phyloP scores from a whole-genome alignment of 2,888 invertebrate species.

The Maniola hyperantus region DNA sequence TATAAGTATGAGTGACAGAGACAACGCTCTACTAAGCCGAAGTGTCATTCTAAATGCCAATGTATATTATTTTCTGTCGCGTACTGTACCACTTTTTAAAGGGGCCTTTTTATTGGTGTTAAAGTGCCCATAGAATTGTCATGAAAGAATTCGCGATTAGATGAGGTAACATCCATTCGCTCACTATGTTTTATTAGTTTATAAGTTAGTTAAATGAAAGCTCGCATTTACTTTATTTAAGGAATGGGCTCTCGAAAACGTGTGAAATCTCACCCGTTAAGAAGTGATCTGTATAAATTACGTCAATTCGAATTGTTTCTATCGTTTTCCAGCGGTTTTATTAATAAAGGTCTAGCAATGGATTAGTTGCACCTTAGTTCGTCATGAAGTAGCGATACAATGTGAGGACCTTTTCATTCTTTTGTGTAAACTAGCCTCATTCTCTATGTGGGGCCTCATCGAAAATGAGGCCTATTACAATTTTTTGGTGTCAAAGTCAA shows the following conservation, averaged over 20 bases:
- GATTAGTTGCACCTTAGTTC: neutral
- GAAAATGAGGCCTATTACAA: neutral
- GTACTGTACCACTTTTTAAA: neutral
- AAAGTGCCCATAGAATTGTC: neutral
- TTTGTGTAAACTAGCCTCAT: neutral
- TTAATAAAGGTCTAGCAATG: neutral
- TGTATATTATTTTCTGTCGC: too few species aligned
- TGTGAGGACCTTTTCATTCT: neutral
- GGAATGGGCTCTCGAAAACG: constrained; percentile 1
- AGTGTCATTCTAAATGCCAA: too few species aligned
- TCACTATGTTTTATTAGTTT: neutral
- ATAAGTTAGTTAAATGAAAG: constrained; percentile 6
- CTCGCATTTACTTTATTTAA: constrained; percentile 17
- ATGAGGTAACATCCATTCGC: constrained; percentile 2
- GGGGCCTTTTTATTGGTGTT: neutral
- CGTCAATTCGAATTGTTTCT: constrained; percentile 4
- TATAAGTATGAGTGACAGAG: too few species aligned
- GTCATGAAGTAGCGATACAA: neutral
- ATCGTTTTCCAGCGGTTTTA: constrained; percentile 7
- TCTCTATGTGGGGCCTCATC: neutral
- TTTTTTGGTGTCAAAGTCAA: too few species aligned
- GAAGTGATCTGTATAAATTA: constrained; percentile 13
- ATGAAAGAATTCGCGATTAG: neutral
- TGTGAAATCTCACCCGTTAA: constrained; percentile 1
- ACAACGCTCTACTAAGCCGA: too few species aligned